A percentile compares a stretch with the other conserved stretches of the same genome.
phyloP scores from a whole-genome alignment of 2,888 invertebrate species.

The Cataglyphis rosenhaueri region DNA sequence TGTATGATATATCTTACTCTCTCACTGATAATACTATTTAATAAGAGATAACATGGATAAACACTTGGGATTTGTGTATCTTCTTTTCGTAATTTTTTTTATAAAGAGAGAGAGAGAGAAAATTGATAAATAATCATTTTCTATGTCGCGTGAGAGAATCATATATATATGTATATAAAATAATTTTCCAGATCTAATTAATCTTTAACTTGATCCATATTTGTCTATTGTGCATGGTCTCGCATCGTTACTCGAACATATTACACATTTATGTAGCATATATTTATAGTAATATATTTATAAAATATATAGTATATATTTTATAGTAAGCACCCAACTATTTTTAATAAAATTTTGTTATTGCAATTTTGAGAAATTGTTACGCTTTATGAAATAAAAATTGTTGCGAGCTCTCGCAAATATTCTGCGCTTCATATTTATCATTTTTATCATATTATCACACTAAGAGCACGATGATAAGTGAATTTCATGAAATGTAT shows the following conservation, averaged over 20 bases:
- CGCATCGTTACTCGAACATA: not conserved
- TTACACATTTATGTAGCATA: not conserved
- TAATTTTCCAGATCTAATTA: not conserved
- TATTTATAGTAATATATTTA: not conserved
- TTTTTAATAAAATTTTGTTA: not conserved
- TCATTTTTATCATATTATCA: not conserved
- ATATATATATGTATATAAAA: not conserved
- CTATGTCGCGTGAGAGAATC: not conserved
- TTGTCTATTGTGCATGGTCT: not conserved
- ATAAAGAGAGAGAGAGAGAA: not conserved
- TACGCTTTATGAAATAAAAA: not conserved
- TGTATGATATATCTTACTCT: not conserved
- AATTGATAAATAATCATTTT: not conserved
- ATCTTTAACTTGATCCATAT: not conserved
- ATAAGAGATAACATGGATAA: slow-evolving; percentile 22
- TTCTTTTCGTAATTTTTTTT: not conserved
- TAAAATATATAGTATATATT: not conserved
- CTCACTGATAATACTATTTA: slow-evolving; percentile 35
- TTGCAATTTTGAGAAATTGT: not conserved
- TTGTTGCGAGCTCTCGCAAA: not conserved
- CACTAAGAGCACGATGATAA: not conserved
- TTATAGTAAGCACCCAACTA: not conserved
- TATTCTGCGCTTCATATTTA: not conserved
- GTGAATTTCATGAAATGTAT: not conserved
- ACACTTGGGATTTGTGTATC: not conserved